A percentile compares a stretch with the other conserved stretches of the same genome.
Conservation (phyloP, 2,888 invertebrate genomes). For the Pherbina coryleti region DNA sequence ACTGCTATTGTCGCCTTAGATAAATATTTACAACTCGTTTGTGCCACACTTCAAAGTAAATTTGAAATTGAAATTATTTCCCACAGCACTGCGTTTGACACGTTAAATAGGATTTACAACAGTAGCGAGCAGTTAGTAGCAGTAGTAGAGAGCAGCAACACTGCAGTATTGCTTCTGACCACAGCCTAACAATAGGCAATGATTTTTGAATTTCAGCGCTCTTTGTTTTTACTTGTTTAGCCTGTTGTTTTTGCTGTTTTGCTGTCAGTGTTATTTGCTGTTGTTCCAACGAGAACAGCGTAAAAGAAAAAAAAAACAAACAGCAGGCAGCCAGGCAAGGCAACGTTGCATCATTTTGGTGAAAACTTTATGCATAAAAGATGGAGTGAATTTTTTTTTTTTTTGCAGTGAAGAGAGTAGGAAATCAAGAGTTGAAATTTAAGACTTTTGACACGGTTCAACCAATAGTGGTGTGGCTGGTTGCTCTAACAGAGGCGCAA, state of each 20-base stretch:
- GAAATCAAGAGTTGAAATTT: constrained; percentile 34
- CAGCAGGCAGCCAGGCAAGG: neutral
- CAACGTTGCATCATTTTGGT: neutral
- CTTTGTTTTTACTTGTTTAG: neutral
- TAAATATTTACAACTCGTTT: constrained; percentile 38
- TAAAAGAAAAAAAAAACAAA: neutral
- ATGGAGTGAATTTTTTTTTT: constrained; percentile 26
- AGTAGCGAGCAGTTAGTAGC: neutral
- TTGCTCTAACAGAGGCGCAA: too few relatives aligned
- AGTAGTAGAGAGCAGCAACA: neutral
- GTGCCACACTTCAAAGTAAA: constrained; percentile 26
- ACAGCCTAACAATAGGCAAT: constrained; percentile 19
- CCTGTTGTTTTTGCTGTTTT: neutral
- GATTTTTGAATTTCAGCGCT: neutral
- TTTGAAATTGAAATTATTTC: constrained; percentile 26
- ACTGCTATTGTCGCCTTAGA: neutral
- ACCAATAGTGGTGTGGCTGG: neutral
- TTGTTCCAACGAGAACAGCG: neutral
- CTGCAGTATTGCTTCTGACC: neutral
- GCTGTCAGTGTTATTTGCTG: neutral
- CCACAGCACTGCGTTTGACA: neutral
- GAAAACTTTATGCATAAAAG: constrained; percentile 34
- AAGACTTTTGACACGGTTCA: constrained; percentile 27
- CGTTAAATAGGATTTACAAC: neutral
- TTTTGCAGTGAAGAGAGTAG: constrained; percentile 14